These are phyloP conservation scores for Listronotus bonariensis DNA, from an alignment of 1,140 invertebrate genomes.

Conservation along the genomic window DNA sequence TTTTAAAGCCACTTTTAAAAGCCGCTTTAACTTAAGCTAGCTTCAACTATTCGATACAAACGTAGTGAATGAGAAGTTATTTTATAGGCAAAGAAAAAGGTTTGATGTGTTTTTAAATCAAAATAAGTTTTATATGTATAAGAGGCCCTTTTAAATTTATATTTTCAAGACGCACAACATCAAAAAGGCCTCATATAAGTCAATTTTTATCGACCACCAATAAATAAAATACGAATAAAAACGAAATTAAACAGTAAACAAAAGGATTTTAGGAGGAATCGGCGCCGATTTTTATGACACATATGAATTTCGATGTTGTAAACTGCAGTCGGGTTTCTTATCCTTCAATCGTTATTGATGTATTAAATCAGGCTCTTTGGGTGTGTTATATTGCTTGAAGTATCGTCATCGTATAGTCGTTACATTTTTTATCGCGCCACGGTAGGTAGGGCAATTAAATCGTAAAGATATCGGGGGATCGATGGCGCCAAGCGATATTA, in stretches of 20 bases:
- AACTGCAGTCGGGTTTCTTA: constrained; percentile 24
- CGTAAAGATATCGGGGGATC: no score
- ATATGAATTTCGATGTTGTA: constrained; percentile 24
- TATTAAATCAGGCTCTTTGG: constrained; percentile 22
- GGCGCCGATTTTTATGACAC: constrained; percentile 32
- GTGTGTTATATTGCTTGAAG: constrained; percentile 20
- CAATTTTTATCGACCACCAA: constrained; percentile 22
- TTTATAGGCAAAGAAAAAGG: no score
- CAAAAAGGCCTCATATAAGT: constrained; percentile 20
- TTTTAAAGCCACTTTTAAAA: no score
- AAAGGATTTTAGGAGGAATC: constrained; percentile 25
- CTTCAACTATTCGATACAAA: no score
- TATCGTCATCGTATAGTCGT: constrained; percentile 18
- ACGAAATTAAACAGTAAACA: constrained; percentile 5
- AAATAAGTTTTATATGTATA: no score
- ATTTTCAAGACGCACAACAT: no score
- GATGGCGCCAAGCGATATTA: no score
- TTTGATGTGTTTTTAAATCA: no score
- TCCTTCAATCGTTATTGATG: constrained; percentile 24
- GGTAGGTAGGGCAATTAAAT: no score
- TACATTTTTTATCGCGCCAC: constrained; percentile 15
- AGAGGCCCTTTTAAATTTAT: no score
- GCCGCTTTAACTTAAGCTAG: no score
- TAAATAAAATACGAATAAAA: constrained; percentile 9
- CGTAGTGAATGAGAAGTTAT: no score